phyloP scores from a whole-genome alignment of 1,140 invertebrate genomes.

The Drosophila arizonae region DNA sequence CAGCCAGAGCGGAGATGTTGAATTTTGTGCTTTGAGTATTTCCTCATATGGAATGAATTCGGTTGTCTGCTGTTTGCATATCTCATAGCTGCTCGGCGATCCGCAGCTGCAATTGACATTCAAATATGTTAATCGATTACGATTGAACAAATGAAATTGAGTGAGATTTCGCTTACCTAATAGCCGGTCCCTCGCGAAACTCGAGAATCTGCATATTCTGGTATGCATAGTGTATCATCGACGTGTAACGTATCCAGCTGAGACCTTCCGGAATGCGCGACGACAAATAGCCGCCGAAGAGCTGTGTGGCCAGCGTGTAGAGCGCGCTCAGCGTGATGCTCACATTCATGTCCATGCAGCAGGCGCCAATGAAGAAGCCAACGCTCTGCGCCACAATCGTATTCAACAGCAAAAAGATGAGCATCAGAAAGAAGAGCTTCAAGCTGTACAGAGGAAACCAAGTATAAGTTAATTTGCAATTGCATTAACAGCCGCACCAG shows the following conservation, averaged over 20 bases:
- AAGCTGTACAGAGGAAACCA: conserved; percentile 76
- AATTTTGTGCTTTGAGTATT: conserved; percentile 87
- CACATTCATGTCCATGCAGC: conserved; percentile 91
- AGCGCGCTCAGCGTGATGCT: conserved; percentile 92
- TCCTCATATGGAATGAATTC: conserved; percentile 87
- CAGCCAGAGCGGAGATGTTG: conserved; percentile 88
- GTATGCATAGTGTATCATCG: conserved; percentile 93
- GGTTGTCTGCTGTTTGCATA: conserved; percentile 85
- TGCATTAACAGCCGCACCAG: too few relatives aligned
- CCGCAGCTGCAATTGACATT: conserved; percentile 85
- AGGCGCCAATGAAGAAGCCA: conserved; percentile 92
- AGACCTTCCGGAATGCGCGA: conserved; percentile 90
- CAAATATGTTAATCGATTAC: neutral
- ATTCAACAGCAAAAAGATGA: conserved; percentile 89
- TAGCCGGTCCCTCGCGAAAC: conserved; percentile 88
- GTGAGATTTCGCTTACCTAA: conserved; percentile 84
- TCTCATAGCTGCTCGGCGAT: conserved; percentile 87
- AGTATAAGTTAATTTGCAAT: too few relatives aligned
- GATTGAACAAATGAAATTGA: neutral
- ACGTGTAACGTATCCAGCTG: conserved; percentile 91
- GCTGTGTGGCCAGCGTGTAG: conserved; percentile 91
- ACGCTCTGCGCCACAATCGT: conserved; percentile 93
- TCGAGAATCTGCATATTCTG: conserved; percentile 94
- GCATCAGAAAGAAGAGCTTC: conserved; percentile 87
- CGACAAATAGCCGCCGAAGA: conserved; percentile 91